Base-by-base conservation (phyloP, 2,888 invertebrate genomes). In the Pediacus dermestoides region DNA sequence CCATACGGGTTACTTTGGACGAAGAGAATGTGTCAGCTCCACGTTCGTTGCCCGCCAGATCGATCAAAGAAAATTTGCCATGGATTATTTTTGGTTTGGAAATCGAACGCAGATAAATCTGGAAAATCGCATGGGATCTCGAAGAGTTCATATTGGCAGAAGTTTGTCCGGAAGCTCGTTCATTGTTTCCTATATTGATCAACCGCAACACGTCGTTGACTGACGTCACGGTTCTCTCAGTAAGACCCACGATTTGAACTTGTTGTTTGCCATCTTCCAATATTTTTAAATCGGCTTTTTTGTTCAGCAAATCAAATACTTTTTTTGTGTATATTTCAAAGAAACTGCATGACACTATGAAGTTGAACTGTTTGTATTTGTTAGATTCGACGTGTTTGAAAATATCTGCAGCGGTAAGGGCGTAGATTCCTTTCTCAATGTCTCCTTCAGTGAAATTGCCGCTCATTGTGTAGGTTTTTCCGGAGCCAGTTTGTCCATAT, bases 271-370 rank as follows among this genome's bases (percentile, higher is more conserved):
- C 95, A 71, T 99, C 97, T 72, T 99, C 99, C 38, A 99, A 69
- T 25, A 99, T 94, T 40, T 95, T 81, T 33, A 99, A 76, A 67
- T 93, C 91, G 48, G 86, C 82, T 71, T 99, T 99, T 58, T 90
- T 87, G 50, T 93, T 88, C 35, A 91, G 71, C 34, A 91, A 72
- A 70, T 91, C 91, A 64, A 89, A 89, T 38, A 90, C 91, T 80
- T 97, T 97, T 52, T 95, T 95, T 61, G 95, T 94, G 72, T 99
- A 99, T 57, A 99, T 97, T 74, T 99, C 99, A 73, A 99, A 99
- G 75, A 97, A 99, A 61, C 93, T 93, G 38, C 94, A 90, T 32
- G 90, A 88, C 3, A 96, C 90, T 48, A 84, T 78, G 54, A 97
- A 78, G 71, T 91, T 88, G 54, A 88, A 75, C 39, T 85, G 80